Evolutionary conservation across 2,888 invertebrate species (phyloP).

Genomic region (Stictocephala bisonia): DNA sequence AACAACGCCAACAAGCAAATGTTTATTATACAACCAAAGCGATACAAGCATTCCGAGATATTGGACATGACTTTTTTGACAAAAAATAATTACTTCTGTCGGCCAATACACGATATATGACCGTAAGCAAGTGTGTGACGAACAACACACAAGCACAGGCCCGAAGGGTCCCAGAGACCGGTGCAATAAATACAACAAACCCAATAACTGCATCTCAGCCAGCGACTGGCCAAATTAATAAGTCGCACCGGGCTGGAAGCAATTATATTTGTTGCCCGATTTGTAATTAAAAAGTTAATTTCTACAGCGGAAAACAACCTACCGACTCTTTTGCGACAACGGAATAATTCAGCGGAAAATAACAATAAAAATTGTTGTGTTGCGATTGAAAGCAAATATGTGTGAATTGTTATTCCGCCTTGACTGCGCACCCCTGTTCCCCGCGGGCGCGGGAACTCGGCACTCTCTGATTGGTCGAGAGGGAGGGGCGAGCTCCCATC

Average conservation of each 20-base stretch:
- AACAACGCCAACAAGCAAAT: too few relatives aligned
- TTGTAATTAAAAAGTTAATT: conserved; percentile 40
- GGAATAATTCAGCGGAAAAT: conserved; percentile 18
- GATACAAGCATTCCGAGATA: too few relatives aligned
- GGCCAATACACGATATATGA: too few relatives aligned
- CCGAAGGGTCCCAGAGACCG: neutral
- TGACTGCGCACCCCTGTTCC: neutral
- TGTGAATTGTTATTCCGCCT: conserved; percentile 47
- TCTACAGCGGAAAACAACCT: conserved; percentile 19
- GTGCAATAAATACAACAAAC: conserved; percentile 3
- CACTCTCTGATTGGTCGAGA: conserved; percentile 23
- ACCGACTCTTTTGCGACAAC: conserved; percentile 9
- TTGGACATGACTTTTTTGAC: too few relatives aligned
- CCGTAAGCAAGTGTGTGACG: too few relatives aligned
- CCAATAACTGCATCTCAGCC: conserved; percentile 29
- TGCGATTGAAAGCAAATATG: conserved; percentile 46
- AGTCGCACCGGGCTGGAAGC: conserved; percentile 11
- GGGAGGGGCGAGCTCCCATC: conserved; percentile 29
- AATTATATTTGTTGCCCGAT: conserved; percentile 35
- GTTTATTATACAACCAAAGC: too few relatives aligned
- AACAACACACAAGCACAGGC: too few relatives aligned
- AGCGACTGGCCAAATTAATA: conserved; percentile 29
- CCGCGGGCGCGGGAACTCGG: conserved; percentile 1
- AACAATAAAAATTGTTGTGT: conserved; percentile 26
- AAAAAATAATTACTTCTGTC: too few relatives aligned